A percentile compares a stretch with the other conserved stretches of the same genome.
phyloP scores from a whole-genome alignment of 1,140 invertebrate species.

The Tetramorium parvispinum region DNA sequence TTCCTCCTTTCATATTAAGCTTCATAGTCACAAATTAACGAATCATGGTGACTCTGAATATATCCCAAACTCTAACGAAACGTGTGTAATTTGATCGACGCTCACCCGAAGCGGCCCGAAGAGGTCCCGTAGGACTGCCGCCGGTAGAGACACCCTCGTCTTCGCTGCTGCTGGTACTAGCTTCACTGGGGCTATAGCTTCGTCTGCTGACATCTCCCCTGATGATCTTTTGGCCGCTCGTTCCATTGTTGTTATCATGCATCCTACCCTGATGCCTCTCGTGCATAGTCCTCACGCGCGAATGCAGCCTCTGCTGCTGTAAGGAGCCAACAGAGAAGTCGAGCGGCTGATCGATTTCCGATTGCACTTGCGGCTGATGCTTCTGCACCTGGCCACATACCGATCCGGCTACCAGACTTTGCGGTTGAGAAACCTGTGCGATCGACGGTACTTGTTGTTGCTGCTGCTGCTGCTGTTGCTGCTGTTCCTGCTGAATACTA shows the following conservation, averaged over 20 bases:
- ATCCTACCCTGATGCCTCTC: slow-evolving; percentile 77
- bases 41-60: slow-evolving; percentile 9
- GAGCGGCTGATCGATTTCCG: slow-evolving; percentile 83
- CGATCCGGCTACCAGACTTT: slow-evolving; percentile 71
- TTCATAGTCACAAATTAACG: slow-evolving; percentile 20
- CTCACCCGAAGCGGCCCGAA: slow-evolving; percentile 75
- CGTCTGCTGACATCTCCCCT: slow-evolving; percentile 75
- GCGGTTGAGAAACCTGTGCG: slow-evolving; percentile 70
- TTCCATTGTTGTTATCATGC: slow-evolving; percentile 84
- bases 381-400: slow-evolving; percentile 78
- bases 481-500: slow-evolving; percentile 75
- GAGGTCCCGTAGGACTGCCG: slow-evolving; percentile 82
- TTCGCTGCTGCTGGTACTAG: slow-evolving; percentile 80
- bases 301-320: slow-evolving; percentile 81
- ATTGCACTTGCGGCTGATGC: slow-evolving; percentile 76
- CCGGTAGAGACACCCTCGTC: slow-evolving; percentile 84
- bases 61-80: slow-evolving; percentile 7
- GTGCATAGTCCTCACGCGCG: slow-evolving; percentile 78
- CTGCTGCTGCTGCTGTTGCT: slow-evolving; percentile 65
- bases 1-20: not conserved
- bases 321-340: slow-evolving; percentile 84
- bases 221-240: slow-evolving; percentile 73
- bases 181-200: slow-evolving; percentile 84
- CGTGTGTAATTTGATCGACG: slow-evolving; percentile 8
- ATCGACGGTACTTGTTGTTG: slow-evolving; percentile 68